Evolutionary conservation across 2,888 invertebrate species (phyloP).

Genomic region (Hybos culiciformis): DNA sequence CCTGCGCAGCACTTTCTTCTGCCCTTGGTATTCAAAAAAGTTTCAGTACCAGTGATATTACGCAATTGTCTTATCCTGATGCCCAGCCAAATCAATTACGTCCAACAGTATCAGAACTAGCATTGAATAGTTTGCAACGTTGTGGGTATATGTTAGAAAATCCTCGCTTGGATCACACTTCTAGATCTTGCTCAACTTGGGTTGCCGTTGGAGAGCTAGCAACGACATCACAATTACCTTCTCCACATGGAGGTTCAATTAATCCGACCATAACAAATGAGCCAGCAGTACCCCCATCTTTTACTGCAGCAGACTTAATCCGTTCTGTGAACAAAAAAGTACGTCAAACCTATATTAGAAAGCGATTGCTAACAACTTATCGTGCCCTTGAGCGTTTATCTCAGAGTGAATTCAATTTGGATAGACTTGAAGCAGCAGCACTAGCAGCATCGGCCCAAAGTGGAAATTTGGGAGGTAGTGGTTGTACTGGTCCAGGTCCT

Average conservation of each 20-base stretch:
- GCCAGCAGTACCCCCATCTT: slow-evolving; percentile 33
- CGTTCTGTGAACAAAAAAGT: slow-evolving; percentile 71
- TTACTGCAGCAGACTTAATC: slow-evolving; percentile 53
- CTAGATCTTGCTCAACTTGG: slow-evolving; percentile 74
- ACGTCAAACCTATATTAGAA: slow-evolving; percentile 66
- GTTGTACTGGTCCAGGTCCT: slow-evolving; percentile 13
- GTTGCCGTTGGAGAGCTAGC: slow-evolving; percentile 67
- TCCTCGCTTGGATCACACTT: slow-evolving; percentile 43
- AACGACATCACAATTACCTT: slow-evolving; percentile 67
- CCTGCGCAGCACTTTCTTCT: slow-evolving; percentile 65
- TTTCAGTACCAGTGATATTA: slow-evolving; percentile 70
- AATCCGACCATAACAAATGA: too few relatives aligned
- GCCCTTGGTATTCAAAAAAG: slow-evolving; percentile 70
- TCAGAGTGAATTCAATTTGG: slow-evolving; percentile 73
- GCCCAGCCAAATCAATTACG: slow-evolving; percentile 24
- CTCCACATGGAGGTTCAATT: slow-evolving; percentile 55
- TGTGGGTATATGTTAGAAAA: slow-evolving; percentile 42
- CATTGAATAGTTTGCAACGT: slow-evolving; percentile 43
- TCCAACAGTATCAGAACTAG: slow-evolving; percentile 42
- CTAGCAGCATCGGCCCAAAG: slow-evolving; percentile 33
- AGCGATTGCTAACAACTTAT: slow-evolving; percentile 65
- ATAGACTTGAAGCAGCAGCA: slow-evolving; percentile 51
- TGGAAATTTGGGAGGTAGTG: neutral
- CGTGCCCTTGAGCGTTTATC: slow-evolving; percentile 66
- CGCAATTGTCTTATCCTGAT: slow-evolving; percentile 41